A percentile compares a stretch with the other conserved stretches of the same genome.
Conservation (phyloP, 2,797 vertebrate species). For the Falco peregrinus region DNA sequence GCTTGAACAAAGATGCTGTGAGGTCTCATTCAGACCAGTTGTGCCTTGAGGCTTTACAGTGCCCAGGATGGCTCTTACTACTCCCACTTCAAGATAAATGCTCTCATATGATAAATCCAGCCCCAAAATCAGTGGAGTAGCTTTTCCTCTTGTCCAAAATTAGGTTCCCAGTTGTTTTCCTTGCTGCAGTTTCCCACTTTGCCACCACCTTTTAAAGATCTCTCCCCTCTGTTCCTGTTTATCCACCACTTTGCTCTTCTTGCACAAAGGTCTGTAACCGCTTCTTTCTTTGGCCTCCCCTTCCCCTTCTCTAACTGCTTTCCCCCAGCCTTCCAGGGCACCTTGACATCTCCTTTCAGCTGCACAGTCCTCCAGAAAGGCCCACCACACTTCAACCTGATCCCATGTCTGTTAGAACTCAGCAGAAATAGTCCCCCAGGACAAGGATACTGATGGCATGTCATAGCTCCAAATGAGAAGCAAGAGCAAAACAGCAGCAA, state of each 20-base stretch:
- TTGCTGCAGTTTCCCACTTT: background rate
- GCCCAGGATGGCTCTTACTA: background rate
- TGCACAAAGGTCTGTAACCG: background rate
- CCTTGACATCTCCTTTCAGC: background rate
- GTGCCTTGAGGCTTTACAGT: background rate
- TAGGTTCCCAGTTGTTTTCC: background rate
- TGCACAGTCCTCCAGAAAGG: background rate
- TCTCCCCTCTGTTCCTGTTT: background rate
- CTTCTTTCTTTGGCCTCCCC: background rate
- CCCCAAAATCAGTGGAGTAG: background rate
- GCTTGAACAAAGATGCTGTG: background rate
- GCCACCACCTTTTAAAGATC: background rate
- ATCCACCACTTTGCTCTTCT: background rate
- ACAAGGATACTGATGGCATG: background rate
- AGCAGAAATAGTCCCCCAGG: background rate
- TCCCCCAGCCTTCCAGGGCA: background rate
- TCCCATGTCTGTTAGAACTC: background rate
- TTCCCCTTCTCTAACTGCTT: background rate
- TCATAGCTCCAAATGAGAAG: background rate
- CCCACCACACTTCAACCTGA: background rate
- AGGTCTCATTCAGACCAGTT: background rate
- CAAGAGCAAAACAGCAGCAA: background rate
- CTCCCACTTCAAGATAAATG: background rate
- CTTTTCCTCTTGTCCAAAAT: background rate
- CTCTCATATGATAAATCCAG: background rate